A percentile compares a stretch with the other conserved stretches of the same genome.
phyloP scores from a whole-genome alignment of 2,113 vertebrate genomes.

The Melozone crissalis region DNA sequence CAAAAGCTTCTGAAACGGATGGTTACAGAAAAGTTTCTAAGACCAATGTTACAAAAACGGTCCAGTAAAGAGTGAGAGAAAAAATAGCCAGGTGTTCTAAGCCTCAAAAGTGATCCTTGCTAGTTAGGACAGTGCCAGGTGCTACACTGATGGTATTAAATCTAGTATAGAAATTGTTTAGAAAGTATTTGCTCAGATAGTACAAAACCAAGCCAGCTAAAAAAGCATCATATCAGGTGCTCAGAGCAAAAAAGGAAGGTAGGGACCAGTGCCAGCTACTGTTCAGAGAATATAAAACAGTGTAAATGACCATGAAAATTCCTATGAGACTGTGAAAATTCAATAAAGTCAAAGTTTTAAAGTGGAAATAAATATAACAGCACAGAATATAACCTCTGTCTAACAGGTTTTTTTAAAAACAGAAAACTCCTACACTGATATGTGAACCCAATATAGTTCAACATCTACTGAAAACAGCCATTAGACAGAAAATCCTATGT shows the following conservation, averaged over 20 bases:
- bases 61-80: not conserved
- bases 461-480: not conserved
- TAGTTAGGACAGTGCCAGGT: not conserved
- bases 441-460: not conserved
- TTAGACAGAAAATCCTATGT: not conserved
- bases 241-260: not conserved
- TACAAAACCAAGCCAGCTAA: not conserved
- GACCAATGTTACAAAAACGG: not conserved
- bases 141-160: not conserved
- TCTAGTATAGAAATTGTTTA: not conserved
- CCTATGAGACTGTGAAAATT: not conserved
- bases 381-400: not conserved
- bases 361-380: not conserved
- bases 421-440: not conserved
- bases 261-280: not conserved
- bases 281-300: not conserved
- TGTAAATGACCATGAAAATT: not conserved
- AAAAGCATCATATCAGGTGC: not conserved
- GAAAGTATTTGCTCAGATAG: not conserved
- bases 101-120: not conserved
- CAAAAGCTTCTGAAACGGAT: not conserved
- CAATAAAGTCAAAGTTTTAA: not conserved
- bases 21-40: not conserved
- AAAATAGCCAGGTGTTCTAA: not conserved
- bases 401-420: not conserved